phyloP scores from a whole-genome alignment of 2,888 invertebrate species.

The Sarcophaga rosellei region DNA sequence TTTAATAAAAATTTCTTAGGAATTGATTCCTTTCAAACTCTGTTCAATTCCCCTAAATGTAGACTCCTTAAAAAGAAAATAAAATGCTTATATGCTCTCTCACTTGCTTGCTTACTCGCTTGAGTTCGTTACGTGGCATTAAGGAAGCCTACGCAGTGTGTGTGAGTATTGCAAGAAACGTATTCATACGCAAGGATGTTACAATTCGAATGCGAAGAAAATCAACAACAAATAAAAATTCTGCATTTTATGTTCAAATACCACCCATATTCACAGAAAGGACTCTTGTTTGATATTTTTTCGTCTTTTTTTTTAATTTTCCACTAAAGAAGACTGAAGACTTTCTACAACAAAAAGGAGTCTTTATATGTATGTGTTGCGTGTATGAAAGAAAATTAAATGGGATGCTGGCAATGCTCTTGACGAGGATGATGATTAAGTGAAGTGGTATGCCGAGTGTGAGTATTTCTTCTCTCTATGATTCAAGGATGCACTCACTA shows the following conservation, averaged over 20 bases:
- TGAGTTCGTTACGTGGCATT: not conserved
- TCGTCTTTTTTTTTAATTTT: not conserved
- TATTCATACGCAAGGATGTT: conserved; percentile 40
- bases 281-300: not conserved
- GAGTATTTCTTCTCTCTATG: not conserved
- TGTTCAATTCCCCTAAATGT: conserved; percentile 41
- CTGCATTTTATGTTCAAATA: conserved; percentile 44
- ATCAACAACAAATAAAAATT: conserved; percentile 65
- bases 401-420: not conserved
- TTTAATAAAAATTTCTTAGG: not conserved
- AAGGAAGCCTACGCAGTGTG: conserved; percentile 43
- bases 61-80: conserved; percentile 24
- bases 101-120: not conserved
- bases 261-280: conserved; percentile 29
- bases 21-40: conserved; percentile 1
- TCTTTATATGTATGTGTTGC: not conserved
- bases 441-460: not conserved
- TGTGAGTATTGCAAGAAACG: not conserved
- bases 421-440: not conserved
- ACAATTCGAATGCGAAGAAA: conserved; percentile 31
- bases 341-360: not conserved
- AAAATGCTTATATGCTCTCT: conserved; percentile 46
- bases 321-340: conserved; percentile 3
- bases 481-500: conserved; percentile 68
- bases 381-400: not conserved